Evolutionary conservation across 2,888 invertebrate genomes (phyloP).

Genomic region (Sinohyriopsis cumingii): DNA sequence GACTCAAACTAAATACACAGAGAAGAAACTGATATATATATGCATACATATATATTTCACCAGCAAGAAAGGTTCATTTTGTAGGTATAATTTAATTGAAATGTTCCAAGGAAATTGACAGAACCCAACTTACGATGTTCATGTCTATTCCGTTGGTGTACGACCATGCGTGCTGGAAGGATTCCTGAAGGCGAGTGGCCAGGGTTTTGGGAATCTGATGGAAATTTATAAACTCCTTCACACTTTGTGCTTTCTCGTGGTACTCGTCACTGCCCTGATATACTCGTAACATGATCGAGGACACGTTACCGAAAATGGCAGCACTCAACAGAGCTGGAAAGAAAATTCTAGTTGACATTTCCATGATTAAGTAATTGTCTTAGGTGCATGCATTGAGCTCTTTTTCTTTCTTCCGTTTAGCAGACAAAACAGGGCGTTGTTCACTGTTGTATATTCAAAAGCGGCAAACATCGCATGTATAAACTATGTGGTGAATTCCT

Average conservation of each 20-base stretch:
- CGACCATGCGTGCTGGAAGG: constrained; percentile 70
- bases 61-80: too few relatives aligned
- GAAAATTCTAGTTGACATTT: constrained; percentile 5
- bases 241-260: constrained; percentile 70
- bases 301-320: constrained; percentile 72
- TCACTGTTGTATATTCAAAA: too few relatives aligned
- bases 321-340: constrained; percentile 71
- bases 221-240: constrained; percentile 72
- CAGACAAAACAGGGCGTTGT: too few relatives aligned
- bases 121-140: constrained; percentile 66
- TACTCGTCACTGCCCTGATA: constrained; percentile 72
- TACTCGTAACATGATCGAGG: constrained; percentile 71
- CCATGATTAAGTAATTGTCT: neutral
- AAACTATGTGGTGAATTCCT: too few relatives aligned
- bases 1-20: too few relatives aligned
- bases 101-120: too few relatives aligned
- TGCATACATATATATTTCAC: too few relatives aligned
- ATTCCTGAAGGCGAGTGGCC: constrained; percentile 70
- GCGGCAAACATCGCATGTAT: too few relatives aligned
- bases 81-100: too few relatives aligned
- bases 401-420: too few relatives aligned
- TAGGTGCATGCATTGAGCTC: neutral
- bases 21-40: too few relatives aligned
- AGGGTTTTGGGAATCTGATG: constrained; percentile 71
- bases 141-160: constrained; percentile 72